phyloP scores from a whole-genome alignment of 2,888 invertebrate species.

The Leptinotarsa juncta region DNA sequence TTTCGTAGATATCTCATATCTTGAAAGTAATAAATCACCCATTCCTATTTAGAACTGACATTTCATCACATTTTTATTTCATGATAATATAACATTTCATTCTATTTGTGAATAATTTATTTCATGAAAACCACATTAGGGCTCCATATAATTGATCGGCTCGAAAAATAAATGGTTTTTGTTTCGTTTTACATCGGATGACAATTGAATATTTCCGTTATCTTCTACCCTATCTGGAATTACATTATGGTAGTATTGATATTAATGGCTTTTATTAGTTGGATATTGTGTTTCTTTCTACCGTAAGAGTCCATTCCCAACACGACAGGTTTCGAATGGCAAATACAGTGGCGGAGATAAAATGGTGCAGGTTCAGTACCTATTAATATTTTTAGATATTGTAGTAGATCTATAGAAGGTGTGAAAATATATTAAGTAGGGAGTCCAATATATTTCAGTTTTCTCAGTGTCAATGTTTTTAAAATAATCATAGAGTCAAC shows the following conservation, averaged over 20 bases:
- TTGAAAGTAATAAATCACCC: slow-evolving; percentile 33
- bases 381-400: no score
- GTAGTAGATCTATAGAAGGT: no score
- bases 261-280: slow-evolving; percentile 47
- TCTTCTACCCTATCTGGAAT: slow-evolving; percentile 43
- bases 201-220: slow-evolving; percentile 44
- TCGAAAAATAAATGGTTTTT: slow-evolving; percentile 42
- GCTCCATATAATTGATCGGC: slow-evolving; percentile 43
- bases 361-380: background rate
- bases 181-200: slow-evolving; percentile 35
- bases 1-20: background rate
- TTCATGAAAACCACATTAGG: slow-evolving; percentile 44
- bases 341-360: slow-evolving; percentile 15
- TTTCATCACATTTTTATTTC: slow-evolving; percentile 41
- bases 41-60: slow-evolving; percentile 28
- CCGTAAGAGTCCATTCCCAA: slow-evolving; percentile 35
- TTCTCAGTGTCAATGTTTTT: no score
- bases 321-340: slow-evolving; percentile 39
- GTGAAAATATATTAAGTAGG: no score
- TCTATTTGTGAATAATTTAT: slow-evolving; percentile 45
- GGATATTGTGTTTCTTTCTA: slow-evolving; percentile 44
- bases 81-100: slow-evolving; percentile 45
- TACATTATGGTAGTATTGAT: slow-evolving; percentile 45
- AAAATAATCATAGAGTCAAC: no score
- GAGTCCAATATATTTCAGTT: no score